phyloP scores from a whole-genome alignment of 1,140 invertebrate species.

The Apolygus lucorum region DNA sequence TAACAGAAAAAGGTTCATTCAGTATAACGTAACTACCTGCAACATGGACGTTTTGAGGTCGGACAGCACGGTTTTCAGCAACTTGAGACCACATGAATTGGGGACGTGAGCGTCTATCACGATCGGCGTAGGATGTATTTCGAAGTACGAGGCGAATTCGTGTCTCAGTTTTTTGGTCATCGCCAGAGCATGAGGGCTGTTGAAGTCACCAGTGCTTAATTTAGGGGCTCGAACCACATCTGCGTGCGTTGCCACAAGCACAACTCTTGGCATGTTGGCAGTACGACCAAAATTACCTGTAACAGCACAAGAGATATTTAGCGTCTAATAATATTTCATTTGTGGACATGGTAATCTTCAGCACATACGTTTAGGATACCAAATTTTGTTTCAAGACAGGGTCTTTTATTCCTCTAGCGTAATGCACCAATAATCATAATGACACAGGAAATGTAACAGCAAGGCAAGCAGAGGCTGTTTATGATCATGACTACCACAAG shows the following conservation, averaged over 20 bases:
- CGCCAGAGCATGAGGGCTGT: conserved; percentile 48
- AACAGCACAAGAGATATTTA: conserved; percentile 24
- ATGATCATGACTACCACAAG: too few relatives aligned
- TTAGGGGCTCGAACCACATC: conserved; percentile 46
- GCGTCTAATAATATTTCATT: neutral
- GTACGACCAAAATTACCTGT: conserved; percentile 49
- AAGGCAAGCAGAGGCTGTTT: too few relatives aligned
- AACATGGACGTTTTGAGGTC: conserved; percentile 42
- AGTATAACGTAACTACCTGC: too few relatives aligned
- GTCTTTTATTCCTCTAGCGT: too few relatives aligned
- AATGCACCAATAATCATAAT: too few relatives aligned
- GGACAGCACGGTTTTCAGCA: conserved; percentile 46
- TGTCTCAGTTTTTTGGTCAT: conserved; percentile 30
- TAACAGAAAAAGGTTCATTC: too few relatives aligned
- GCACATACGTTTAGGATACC: neutral
- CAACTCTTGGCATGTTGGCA: conserved; percentile 44
- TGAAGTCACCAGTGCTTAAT: conserved; percentile 48
- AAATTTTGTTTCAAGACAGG: too few relatives aligned
- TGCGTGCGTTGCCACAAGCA: conserved; percentile 59
- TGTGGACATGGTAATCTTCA: neutral
- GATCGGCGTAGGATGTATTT: conserved; percentile 43
- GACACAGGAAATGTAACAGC: too few relatives aligned
- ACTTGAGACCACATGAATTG: conserved; percentile 48
- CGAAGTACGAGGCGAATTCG: conserved; percentile 40
- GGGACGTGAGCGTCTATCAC: conserved; percentile 53